phyloP scores from a whole-genome alignment of 1,140 invertebrate genomes.

The Trichonephila clavata region DNA sequence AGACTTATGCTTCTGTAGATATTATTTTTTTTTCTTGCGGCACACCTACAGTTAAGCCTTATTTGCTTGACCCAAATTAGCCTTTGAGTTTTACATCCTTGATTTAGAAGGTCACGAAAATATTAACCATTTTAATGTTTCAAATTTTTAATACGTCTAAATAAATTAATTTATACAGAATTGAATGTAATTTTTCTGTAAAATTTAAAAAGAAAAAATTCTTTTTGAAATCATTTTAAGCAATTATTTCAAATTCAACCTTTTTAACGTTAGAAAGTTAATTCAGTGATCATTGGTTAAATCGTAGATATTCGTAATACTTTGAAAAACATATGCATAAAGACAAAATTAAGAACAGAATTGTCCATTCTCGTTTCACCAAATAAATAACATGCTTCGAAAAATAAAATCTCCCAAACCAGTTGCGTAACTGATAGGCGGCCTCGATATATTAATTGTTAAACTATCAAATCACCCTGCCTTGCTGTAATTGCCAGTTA shows the following conservation, averaged over 20 bases:
- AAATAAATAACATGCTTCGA: background rate
- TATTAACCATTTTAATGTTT: too few species aligned
- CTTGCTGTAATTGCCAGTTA: slow-evolving; percentile 12
- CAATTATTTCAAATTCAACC: background rate
- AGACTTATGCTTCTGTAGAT: too few species aligned
- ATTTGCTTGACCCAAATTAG: too few species aligned
- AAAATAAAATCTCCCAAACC: background rate
- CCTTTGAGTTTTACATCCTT: too few species aligned
- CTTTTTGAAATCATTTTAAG: background rate
- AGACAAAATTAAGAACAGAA: background rate
- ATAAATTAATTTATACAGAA: background rate
- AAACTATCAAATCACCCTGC: slow-evolving; percentile 13
- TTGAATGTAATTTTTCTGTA: background rate
- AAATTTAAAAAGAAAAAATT: too few species aligned
- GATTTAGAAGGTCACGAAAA: too few species aligned
- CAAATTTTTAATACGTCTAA: background rate
- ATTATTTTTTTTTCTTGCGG: too few species aligned
- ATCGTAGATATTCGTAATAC: background rate
- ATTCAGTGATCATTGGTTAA: background rate
- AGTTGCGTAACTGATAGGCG: slow-evolving; percentile 37
- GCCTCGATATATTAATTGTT: slow-evolving; percentile 31
- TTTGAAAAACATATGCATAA: background rate
- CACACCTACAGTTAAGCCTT: too few species aligned
- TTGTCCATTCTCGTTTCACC: background rate
- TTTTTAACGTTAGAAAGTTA: background rate